These are phyloP conservation scores for Ctenodactylus gundi DNA, from an alignment of 2,113 vertebrate genomes.

Conservation along the genomic window DNA sequence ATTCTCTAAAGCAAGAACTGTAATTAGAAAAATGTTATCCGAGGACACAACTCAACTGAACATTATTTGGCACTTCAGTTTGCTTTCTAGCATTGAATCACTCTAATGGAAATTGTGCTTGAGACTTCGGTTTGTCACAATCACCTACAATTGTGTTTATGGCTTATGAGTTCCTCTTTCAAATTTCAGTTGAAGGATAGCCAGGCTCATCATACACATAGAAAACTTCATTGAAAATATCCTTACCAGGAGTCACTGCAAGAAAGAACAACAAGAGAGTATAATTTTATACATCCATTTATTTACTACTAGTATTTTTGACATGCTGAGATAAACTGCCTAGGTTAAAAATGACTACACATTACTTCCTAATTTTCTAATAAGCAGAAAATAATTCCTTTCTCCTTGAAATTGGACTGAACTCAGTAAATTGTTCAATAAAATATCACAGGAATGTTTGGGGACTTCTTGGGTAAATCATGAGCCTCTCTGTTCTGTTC, in stretches of 20 bases:
- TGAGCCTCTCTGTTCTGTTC: neutral
- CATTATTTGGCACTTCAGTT: constrained; percentile 67
- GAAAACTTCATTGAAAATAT: neutral
- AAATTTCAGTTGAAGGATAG: neutral
- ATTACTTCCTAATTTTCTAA: neutral
- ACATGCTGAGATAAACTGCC: neutral
- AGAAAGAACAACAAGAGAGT: neutral
- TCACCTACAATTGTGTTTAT: constrained; percentile 5
- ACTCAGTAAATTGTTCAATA: neutral
- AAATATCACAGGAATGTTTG: neutral
- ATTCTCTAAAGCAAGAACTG: constrained; percentile 69
- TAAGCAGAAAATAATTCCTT: neutral
- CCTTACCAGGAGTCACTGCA: neutral
- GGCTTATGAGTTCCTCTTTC: neutral
- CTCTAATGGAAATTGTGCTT: constrained; percentile 52
- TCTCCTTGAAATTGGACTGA: neutral
- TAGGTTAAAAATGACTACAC: neutral
- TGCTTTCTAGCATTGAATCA: constrained; percentile 59
- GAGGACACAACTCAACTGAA: constrained; percentile 72
- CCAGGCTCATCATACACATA: neutral
- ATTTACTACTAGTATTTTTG: neutral
- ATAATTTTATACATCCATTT: neutral
- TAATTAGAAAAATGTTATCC: constrained; percentile 77
- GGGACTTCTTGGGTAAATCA: neutral
- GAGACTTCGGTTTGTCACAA: constrained; percentile 52